phyloP scores from a whole-genome alignment of 2,888 invertebrate species.

The Ophion ellenae region DNA sequence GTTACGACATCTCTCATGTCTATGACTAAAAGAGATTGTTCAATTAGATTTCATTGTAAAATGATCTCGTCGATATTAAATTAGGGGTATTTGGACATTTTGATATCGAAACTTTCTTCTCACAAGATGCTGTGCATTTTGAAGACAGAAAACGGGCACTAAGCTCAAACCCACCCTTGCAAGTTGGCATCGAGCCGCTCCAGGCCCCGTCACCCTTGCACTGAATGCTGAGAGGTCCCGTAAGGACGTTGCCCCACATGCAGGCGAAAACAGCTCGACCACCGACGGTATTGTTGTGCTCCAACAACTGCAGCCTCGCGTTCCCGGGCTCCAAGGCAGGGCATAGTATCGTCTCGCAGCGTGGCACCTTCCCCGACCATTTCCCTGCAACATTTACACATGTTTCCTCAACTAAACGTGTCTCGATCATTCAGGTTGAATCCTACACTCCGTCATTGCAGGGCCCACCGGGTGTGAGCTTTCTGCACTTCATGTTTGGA shows the following conservation, averaged over 20 bases:
- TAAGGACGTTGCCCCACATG: conserved; percentile 92
- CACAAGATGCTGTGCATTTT: too few species aligned
- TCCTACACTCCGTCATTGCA: too few species aligned
- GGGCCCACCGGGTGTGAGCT: background rate
- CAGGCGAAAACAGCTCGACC: conserved; percentile 93
- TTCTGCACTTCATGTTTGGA: conserved; percentile 1
- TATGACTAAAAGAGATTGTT: too few species aligned
- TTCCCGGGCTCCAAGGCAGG: conserved; percentile 88
- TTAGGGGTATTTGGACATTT: too few species aligned
- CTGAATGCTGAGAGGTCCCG: conserved; percentile 91
- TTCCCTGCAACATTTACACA: conserved; percentile 85
- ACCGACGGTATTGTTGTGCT: conserved; percentile 92
- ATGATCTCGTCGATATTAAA: too few species aligned
- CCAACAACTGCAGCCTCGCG: conserved; percentile 90
- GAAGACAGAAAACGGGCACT: too few species aligned
- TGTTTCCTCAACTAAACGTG: background rate
- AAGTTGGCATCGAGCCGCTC: conserved; percentile 91
- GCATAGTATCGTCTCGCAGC: conserved; percentile 92
- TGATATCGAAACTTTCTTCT: too few species aligned
- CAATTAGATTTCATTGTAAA: too few species aligned
- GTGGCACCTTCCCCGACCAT: conserved; percentile 91
- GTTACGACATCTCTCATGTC: too few species aligned
- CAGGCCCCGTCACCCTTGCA: conserved; percentile 92
- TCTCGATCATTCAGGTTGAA: background rate
- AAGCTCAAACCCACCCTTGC: conserved; percentile 86